These are phyloP conservation scores for Ernsta delagoae DNA, from an alignment of 2,888 invertebrate species.

Conservation along the genomic window DNA sequence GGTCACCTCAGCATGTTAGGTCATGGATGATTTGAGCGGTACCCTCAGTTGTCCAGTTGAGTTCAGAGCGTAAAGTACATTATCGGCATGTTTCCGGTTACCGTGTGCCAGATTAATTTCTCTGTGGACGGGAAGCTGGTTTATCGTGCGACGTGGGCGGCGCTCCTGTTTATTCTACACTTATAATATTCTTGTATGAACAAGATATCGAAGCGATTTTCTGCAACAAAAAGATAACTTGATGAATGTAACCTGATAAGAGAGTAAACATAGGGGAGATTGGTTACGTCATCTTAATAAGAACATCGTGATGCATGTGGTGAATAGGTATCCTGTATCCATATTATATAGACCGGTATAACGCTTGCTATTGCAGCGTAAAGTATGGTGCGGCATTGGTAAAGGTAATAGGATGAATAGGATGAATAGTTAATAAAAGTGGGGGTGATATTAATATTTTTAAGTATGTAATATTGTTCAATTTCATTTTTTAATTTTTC, in stretches of 20 bases:
- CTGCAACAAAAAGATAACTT: constrained; percentile 74
- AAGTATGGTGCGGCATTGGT: too few relatives aligned
- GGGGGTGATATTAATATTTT: too few relatives aligned
- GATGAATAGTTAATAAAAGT: too few relatives aligned
- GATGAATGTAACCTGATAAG: constrained; percentile 54
- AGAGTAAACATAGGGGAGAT: constrained; percentile 36
- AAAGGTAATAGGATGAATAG: too few relatives aligned
- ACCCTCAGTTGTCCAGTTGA: constrained; percentile 50
- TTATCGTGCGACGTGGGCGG: constrained; percentile 76
- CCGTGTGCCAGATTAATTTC: constrained; percentile 77
- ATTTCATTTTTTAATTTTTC: background rate
- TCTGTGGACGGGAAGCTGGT: constrained; percentile 73
- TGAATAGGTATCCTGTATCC: too few relatives aligned
- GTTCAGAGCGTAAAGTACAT: constrained; percentile 48
- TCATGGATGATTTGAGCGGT: constrained; percentile 43
- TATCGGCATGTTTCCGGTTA: constrained; percentile 76
- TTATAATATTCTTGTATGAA: constrained; percentile 77
- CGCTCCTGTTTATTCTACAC: constrained; percentile 69
- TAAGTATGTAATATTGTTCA: too few relatives aligned
- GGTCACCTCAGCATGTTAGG: constrained; percentile 69
- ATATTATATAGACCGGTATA: too few relatives aligned
- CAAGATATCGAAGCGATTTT: constrained; percentile 77
- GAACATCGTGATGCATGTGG: background rate
- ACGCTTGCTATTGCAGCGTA: too few relatives aligned
- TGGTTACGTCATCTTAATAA: background rate